A percentile compares a stretch with the other conserved stretches of the same genome.
These are phyloP conservation scores for Cyprinus carpio DNA, from an alignment of 2,113 vertebrate species.

Conservation along the genomic window DNA sequence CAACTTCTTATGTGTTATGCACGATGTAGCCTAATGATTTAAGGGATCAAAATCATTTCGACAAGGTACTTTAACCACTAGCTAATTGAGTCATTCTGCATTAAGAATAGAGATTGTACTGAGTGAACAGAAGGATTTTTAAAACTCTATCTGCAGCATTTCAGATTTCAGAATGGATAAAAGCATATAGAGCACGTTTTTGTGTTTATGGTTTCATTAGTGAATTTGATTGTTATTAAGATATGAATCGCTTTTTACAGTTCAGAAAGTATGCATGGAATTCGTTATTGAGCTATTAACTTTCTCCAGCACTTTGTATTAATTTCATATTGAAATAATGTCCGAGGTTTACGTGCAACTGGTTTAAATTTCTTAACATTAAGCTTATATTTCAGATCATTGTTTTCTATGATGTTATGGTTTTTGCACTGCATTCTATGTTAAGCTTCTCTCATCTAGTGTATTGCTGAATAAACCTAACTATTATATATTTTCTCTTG, in stretches of 20 bases:
- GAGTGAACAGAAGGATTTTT: constrained; percentile 16
- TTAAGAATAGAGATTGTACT: constrained; percentile 24
- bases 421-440: constrained; percentile 49
- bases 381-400: constrained; percentile 22
- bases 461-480: constrained; percentile 57
- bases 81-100: background rate
- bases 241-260: constrained; percentile 77
- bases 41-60: constrained; percentile 19
- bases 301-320: constrained; percentile 51
- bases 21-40: constrained; percentile 23
- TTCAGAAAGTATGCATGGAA: constrained; percentile 84
- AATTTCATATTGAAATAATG: constrained; percentile 62
- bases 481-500: constrained; percentile 41
- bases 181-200: constrained; percentile 13
- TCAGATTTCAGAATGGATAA: constrained; percentile 31
- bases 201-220: constrained; percentile 24
- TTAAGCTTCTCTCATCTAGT: constrained; percentile 45
- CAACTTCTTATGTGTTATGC: constrained; percentile 1
- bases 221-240: constrained; percentile 13
- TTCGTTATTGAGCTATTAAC: constrained; percentile 43
- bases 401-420: constrained; percentile 32
- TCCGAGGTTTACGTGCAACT: constrained; percentile 27
- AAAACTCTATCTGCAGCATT: constrained; percentile 26
- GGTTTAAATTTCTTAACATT: constrained; percentile 36
- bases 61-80: constrained; percentile 34